phyloP scores from a whole-genome alignment of 2,113 vertebrate genomes.

The Cochlearius cochlearius region DNA sequence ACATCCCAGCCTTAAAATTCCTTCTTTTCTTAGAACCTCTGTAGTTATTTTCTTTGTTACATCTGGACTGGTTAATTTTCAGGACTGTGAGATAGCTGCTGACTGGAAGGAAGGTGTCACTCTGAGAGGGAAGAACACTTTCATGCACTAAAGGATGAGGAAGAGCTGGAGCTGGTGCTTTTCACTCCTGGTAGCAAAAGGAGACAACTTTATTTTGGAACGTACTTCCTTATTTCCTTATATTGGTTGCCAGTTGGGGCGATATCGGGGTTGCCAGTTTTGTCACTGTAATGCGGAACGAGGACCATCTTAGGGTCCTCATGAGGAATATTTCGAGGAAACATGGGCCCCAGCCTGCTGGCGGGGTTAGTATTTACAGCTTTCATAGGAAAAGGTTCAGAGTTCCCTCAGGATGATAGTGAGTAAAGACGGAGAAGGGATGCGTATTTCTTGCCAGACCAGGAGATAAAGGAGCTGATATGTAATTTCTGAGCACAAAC shows the following conservation, averaged over 20 bases:
- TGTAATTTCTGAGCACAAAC: background rate
- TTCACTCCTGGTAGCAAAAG: background rate
- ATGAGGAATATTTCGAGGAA: background rate
- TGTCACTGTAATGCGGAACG: background rate
- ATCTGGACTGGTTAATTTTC: slow-evolving; percentile 42
- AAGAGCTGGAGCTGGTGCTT: background rate
- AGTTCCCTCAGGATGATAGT: background rate
- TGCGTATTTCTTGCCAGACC: background rate
- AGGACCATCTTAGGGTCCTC: background rate
- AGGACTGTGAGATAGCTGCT: background rate
- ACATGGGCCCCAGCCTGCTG: background rate
- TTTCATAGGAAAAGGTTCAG: background rate
- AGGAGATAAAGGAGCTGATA: background rate
- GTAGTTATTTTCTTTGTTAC: slow-evolving; percentile 11
- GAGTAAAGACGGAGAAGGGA: background rate
- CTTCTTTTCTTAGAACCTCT: background rate
- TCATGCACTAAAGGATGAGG: background rate
- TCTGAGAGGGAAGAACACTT: background rate
- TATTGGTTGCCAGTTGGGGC: background rate
- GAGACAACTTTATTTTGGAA: background rate
- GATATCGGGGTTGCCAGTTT: background rate
- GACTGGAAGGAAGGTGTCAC: background rate
- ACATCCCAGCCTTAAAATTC: background rate
- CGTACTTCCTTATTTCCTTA: background rate
- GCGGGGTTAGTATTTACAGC: background rate